A percentile compares a stretch with the other conserved stretches of the same genome.
These are phyloP conservation scores for Synergus itoensis DNA, from an alignment of 2,888 invertebrate species.

Conservation along the genomic window DNA sequence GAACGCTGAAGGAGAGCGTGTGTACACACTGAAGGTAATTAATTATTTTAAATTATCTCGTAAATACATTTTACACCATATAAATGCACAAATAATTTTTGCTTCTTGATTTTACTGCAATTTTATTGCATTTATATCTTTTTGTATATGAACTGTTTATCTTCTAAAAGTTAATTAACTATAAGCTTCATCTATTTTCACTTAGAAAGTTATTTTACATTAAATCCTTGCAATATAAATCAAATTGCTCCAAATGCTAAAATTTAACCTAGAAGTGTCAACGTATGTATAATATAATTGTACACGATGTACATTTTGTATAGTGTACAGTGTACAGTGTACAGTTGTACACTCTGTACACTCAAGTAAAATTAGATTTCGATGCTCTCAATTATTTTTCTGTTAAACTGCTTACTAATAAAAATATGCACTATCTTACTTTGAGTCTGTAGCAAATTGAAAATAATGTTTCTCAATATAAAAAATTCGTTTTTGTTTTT, in stretches of 20 bases:
- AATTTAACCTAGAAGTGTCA: not conserved
- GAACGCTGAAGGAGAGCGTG: slow-evolving; percentile 88
- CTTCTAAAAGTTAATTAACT: not conserved
- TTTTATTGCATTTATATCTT: not conserved
- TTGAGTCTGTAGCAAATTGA: not conserved
- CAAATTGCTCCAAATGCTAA: too few relatives aligned
- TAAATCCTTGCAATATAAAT: not conserved
- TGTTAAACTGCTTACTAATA: not conserved
- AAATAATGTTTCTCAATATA: not conserved
- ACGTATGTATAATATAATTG: too few relatives aligned
- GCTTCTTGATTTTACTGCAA: not conserved
- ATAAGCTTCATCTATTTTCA: not conserved
- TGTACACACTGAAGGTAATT: slow-evolving; percentile 90
- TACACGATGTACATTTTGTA: too few relatives aligned
- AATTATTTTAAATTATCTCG: slow-evolving; percentile 21
- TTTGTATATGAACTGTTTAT: not conserved
- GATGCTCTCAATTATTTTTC: too few relatives aligned
- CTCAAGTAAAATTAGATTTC: not conserved
- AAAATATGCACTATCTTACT: slow-evolving; percentile 18
- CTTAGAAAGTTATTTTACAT: not conserved
- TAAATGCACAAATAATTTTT: not conserved
- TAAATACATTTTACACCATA: not conserved
- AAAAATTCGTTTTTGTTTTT: slow-evolving; percentile 68
- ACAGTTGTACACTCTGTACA: too few relatives aligned
- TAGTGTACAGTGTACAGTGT: too few relatives aligned